Evolutionary conservation across 1,140 invertebrate genomes (phyloP), one percentile per base, ranked within the genome.

Genomic region (Aphidius ervi): DNA sequence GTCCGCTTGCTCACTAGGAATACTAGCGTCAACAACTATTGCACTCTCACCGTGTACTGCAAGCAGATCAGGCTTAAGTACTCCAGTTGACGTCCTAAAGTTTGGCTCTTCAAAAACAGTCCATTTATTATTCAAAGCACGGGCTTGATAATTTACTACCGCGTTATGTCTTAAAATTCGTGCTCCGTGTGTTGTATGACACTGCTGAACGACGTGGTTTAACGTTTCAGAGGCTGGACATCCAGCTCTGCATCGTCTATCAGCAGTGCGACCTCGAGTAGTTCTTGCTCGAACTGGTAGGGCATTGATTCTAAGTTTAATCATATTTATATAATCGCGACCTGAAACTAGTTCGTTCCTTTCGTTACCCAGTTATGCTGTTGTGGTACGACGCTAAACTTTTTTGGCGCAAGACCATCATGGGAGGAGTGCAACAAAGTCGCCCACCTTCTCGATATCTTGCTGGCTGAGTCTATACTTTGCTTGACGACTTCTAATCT

Each of bases 361-460:
- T 70, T 61, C 0, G 20, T 45, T 5, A 68, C 39, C 65, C 63
- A 68, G 3, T 47, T n/a, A 41, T 70, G 62, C 56, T 68, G 68
- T 9, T 56, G 20, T 9, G 58, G 60, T 0, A 64, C 58, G 1
- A 52, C 56, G 0, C 37, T 47, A 0, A 67, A 67, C 5, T 62
- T 4, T 9, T 6, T 52, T 9, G 68, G 59, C 2, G 53, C 63
- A 31, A 5, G 6, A 1, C 68, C 68, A 40, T 70, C 65, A 1
- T 59, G 45, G 0, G 20, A 37, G 4, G 9, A 7, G 31, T 66
- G 49, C 23, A 68, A 46, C 23, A 2, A 23, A 23, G 23, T 23
- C 23, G 23, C 23, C 23, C 23, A 23, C 23, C 23, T 23, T 3
- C 23, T 23, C 3, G 23, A 23, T 23, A 23, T 23, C 23, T 23